These are phyloP conservation scores for Panthera tigris DNA, from an alignment of 2,113 vertebrate species.

Conservation along the genomic window DNA sequence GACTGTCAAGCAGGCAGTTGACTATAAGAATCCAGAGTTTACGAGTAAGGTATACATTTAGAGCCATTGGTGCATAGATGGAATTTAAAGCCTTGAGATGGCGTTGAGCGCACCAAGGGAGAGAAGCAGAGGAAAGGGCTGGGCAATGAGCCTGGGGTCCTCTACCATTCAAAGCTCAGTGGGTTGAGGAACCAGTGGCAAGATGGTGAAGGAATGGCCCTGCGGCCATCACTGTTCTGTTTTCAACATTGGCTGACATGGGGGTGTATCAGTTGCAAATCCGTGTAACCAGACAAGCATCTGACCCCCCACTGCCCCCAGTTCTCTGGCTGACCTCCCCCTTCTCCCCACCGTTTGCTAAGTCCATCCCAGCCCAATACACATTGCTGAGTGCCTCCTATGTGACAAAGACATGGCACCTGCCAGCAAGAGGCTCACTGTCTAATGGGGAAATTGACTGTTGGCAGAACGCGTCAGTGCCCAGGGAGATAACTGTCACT, in stretches of 20 bases:
- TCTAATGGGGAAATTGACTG: background rate
- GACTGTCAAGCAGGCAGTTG: background rate
- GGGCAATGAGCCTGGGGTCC: background rate
- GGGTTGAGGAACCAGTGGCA: background rate
- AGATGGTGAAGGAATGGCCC: background rate
- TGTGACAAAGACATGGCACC: background rate
- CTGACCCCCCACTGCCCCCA: background rate
- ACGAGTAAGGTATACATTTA: background rate
- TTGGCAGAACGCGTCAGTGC: background rate
- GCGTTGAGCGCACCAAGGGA: too few relatives aligned
- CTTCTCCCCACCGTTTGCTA: background rate
- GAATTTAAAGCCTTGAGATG: background rate
- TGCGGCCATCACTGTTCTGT: background rate
- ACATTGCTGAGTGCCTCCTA: background rate
- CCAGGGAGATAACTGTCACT: rapidly evolving
- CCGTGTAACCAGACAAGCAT: background rate
- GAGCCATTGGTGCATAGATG: background rate
- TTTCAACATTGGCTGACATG: background rate
- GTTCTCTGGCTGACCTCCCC: background rate
- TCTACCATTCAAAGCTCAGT: background rate
- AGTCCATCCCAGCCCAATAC: background rate
- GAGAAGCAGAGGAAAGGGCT: background rate
- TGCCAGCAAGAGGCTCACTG: background rate
- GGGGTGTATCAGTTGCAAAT: background rate
- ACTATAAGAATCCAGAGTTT: background rate